Conservation (phyloP, 2,113 vertebrate species). For the Illadopsis cleaveri region DNA sequence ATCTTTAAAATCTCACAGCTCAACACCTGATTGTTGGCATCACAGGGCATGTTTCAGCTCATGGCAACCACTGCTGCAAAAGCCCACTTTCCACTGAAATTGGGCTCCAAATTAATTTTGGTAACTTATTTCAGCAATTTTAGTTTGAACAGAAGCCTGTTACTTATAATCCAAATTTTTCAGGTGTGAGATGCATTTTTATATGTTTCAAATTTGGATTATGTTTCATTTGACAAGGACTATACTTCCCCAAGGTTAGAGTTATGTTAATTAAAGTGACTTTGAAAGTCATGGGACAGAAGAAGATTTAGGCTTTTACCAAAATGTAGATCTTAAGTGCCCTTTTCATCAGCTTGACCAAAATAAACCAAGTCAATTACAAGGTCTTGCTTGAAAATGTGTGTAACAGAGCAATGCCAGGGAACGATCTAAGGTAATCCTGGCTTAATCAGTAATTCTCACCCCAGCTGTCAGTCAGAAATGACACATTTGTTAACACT, state of each 20-base stretch:
- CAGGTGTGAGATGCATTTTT: neutral
- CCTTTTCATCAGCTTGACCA: neutral
- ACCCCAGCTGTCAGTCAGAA: neutral
- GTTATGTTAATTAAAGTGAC: neutral
- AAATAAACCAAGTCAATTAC: neutral
- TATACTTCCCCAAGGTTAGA: neutral
- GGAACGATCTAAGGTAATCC: neutral
- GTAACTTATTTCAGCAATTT: neutral
- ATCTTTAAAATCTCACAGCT: neutral
- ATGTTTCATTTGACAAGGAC: neutral
- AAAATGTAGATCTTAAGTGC: neutral
- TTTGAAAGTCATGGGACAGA: neutral
- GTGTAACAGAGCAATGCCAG: fast-evolving
- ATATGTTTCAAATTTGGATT: neutral
- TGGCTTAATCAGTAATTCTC: neutral
- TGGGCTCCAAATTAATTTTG: neutral
- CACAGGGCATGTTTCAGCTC: neutral
- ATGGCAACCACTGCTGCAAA: neutral
- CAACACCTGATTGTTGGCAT: neutral
- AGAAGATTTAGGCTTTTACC: neutral
- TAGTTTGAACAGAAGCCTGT: neutral
- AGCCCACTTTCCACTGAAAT: neutral
- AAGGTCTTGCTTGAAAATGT: neutral
- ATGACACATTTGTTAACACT: neutral
- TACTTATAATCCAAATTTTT: neutral